These are phyloP conservation scores for Parnassius mnemosyne DNA, from an alignment of 2,888 invertebrate species.

Conservation along the genomic window DNA sequence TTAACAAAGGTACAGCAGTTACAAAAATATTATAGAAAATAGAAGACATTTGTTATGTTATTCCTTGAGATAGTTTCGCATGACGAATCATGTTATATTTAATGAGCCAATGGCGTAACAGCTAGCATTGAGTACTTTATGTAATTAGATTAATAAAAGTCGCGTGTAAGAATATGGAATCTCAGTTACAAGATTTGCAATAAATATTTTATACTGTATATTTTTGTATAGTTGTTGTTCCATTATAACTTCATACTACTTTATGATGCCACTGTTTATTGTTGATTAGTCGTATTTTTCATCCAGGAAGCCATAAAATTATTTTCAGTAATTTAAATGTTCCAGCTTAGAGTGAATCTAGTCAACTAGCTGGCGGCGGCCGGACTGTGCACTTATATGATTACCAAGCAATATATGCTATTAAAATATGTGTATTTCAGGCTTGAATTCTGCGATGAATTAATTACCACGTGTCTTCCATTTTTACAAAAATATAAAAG, in stretches of 20 bases:
- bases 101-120: too few relatives aligned
- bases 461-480: background rate
- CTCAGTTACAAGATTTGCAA: background rate
- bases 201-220: background rate
- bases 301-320: too few relatives aligned
- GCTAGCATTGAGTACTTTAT: too few relatives aligned
- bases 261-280: background rate
- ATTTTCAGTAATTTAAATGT: background rate
- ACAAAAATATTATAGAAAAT: too few relatives aligned
- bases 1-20: too few relatives aligned
- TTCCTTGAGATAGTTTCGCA: too few relatives aligned
- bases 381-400: background rate
- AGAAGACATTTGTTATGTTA: too few relatives aligned
- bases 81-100: too few relatives aligned
- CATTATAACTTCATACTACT: background rate
- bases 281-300: background rate
- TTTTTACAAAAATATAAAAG: background rate
- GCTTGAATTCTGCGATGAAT: too few relatives aligned
- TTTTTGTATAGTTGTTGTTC: background rate
- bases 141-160: too few relatives aligned
- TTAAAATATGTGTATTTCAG: background rate
- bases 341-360: background rate
- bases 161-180: too few relatives aligned
- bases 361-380: slow-evolving; percentile 1
- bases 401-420: background rate